Evolutionary conservation across 2,113 vertebrate genomes (phyloP).

Genomic region (Myiopsitta monachus): DNA sequence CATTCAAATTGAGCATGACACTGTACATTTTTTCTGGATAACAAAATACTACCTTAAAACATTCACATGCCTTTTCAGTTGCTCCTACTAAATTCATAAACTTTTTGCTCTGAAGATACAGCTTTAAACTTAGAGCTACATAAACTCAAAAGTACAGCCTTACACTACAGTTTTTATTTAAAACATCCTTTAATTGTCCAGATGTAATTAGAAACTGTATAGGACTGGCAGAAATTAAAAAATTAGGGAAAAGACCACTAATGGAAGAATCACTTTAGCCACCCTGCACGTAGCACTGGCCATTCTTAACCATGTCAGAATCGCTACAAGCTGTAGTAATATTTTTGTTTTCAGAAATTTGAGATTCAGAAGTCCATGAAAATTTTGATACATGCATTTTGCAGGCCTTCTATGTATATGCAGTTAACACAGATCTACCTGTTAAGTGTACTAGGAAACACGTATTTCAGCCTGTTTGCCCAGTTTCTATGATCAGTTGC

Average conservation of each 20-base stretch:
- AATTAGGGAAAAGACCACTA: neutral
- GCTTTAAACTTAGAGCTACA: neutral
- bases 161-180: neutral
- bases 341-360: slow-evolving; percentile 12
- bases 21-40: neutral
- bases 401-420: neutral
- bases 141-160: neutral
- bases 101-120: neutral
- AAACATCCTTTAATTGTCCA: neutral
- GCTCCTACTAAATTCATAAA: neutral
- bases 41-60: neutral
- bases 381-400: neutral
- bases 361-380: neutral
- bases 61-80: neutral
- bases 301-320: neutral
- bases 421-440: neutral
- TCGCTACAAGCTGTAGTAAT: neutral
- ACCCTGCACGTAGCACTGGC: neutral
- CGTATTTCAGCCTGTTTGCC: neutral
- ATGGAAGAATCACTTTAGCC: neutral
- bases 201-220: neutral
- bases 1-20: neutral
- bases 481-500: neutral
- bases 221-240: neutral
- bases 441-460: neutral